A percentile compares a stretch with the other conserved stretches of the same genome.
phyloP scores from a whole-genome alignment of 2,797 vertebrate genomes.

The Poecilia velifera region DNA sequence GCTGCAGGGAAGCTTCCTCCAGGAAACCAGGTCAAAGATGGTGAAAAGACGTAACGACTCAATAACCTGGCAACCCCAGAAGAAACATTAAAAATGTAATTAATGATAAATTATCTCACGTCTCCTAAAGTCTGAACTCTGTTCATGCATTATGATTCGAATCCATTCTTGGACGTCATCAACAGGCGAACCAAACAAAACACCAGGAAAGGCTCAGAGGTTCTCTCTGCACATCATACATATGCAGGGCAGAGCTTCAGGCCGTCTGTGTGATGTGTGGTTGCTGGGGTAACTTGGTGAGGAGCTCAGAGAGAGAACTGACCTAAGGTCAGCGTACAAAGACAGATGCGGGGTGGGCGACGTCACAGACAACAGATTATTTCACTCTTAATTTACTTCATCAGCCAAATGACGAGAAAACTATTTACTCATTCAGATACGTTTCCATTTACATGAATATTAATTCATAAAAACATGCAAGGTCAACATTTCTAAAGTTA shows the following conservation, averaged over 20 bases:
- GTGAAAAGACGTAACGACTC: not conserved
- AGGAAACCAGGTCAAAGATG: not conserved
- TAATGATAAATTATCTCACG: not conserved
- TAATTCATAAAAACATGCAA: not conserved
- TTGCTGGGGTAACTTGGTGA: constrained; percentile 52
- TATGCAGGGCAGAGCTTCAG: constrained; percentile 10
- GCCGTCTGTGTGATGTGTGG: constrained; percentile 45
- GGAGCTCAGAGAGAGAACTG: constrained; percentile 19
- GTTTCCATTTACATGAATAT: not conserved
- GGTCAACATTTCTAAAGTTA: not conserved
- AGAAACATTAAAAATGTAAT: not conserved
- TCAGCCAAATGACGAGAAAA: not conserved
- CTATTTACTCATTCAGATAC: not conserved
- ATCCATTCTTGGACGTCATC: not conserved
- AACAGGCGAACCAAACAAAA: not conserved
- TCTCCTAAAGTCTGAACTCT: not conserved
- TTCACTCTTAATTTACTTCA: not conserved
- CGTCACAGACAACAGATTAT: constrained; percentile 8
- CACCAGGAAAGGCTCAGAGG: not conserved
- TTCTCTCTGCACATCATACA: constrained; percentile 16
- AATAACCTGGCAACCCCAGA: not conserved
- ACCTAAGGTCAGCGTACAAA: constrained; percentile 35
- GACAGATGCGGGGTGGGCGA: constrained; percentile 14
- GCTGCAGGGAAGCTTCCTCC: not conserved
- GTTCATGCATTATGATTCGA: not conserved